phyloP scores from a whole-genome alignment of 2,888 invertebrate species.

The Ferrisia virgata region DNA sequence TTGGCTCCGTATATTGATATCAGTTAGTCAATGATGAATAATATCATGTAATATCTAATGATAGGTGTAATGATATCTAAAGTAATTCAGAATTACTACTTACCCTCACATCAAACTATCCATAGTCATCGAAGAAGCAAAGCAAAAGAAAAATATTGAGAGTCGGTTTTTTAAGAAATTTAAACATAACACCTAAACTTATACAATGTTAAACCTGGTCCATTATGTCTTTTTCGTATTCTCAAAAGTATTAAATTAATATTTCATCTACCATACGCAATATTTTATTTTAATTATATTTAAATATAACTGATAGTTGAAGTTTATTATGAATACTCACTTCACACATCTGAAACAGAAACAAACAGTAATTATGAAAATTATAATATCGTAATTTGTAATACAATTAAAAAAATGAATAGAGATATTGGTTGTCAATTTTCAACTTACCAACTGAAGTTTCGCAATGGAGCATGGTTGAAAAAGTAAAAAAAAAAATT shows the following conservation, averaged over 20 bases:
- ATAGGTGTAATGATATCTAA: too few relatives aligned
- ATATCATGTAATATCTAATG: too few relatives aligned
- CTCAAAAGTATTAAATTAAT: too few relatives aligned
- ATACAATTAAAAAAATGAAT: not conserved
- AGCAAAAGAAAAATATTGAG: not conserved
- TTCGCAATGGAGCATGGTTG: not conserved
- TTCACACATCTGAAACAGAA: slow-evolving; percentile 18
- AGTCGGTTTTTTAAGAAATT: not conserved
- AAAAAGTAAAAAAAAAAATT: not conserved
- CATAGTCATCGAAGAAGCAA: not conserved
- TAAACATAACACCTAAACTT: too few relatives aligned
- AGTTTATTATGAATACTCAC: slow-evolving; percentile 6
- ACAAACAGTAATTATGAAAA: not conserved
- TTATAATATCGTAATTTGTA: not conserved
- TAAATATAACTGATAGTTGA: too few relatives aligned
- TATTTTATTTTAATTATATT: too few relatives aligned
- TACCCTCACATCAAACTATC: slow-evolving; percentile 7
- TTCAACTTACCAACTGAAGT: not conserved
- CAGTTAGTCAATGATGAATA: too few relatives aligned
- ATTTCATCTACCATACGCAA: too few relatives aligned
- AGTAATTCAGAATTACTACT: not conserved
- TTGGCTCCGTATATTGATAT: too few relatives aligned
- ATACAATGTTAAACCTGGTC: too few relatives aligned
- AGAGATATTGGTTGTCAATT: not conserved
- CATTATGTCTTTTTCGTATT: too few relatives aligned